These are phyloP conservation scores for Hipparchia sbordonii DNA, from an alignment of 2,888 invertebrate species.

Conservation along the genomic window DNA sequence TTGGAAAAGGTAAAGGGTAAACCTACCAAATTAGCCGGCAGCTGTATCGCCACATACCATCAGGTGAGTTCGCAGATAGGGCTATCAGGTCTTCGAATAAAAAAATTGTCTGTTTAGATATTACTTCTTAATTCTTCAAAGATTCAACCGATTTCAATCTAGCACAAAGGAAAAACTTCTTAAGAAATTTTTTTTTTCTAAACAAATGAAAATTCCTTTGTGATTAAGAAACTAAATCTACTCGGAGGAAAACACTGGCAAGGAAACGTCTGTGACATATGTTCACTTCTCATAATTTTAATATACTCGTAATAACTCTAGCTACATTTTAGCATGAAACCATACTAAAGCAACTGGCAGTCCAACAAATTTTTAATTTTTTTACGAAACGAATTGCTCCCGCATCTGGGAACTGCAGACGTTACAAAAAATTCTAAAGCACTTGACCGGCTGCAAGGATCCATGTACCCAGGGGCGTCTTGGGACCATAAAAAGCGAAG, in stretches of 20 bases:
- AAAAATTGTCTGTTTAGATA: no score
- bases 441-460: slow-evolving; percentile 67
- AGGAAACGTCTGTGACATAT: no score
- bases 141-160: no score
- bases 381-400: slow-evolving; percentile 26
- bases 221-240: neutral
- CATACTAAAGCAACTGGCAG: neutral
- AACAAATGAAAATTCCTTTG: neutral
- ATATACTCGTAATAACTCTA: neutral
- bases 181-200: neutral
- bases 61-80: no score
- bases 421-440: slow-evolving; percentile 53
- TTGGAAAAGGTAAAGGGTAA: no score
- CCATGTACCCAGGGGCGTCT: slow-evolving; percentile 56
- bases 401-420: slow-evolving; percentile 42
- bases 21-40: no score
- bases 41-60: no score
- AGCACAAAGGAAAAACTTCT: no score
- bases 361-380: neutral
- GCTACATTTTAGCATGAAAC: neutral
- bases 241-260: no score
- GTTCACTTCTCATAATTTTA: neutral
- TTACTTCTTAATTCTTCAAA: no score
- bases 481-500: slow-evolving; percentile 72
- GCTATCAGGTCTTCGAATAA: no score